These are phyloP conservation scores for Bellardia bayeri DNA, from an alignment of 2,888 invertebrate genomes.

Conservation along the genomic window DNA sequence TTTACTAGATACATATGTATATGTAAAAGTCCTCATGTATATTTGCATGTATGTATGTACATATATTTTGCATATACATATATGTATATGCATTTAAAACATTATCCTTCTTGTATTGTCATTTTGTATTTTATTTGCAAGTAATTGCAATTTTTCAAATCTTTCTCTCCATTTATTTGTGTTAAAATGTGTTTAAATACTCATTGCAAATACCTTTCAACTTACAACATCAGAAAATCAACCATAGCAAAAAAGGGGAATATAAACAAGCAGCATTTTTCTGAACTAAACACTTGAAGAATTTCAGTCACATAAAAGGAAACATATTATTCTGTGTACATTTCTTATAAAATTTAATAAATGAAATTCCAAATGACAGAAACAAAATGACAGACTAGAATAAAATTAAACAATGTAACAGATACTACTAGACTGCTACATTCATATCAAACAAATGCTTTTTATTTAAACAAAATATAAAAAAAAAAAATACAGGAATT, in stretches of 20 bases:
- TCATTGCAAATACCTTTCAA: slow-evolving; percentile 6
- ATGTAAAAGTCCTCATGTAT: too few relatives aligned
- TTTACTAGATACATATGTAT: too few relatives aligned
- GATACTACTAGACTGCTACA: background rate
- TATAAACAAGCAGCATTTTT: background rate
- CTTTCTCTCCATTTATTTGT: background rate
- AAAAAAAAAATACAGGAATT: background rate
- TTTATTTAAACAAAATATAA: background rate
- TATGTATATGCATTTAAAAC: background rate
- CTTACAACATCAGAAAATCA: background rate
- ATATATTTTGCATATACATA: too few relatives aligned
- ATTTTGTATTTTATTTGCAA: slow-evolving; percentile 19
- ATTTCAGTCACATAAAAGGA: slow-evolving; percentile 4
- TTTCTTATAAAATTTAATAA: slow-evolving; percentile 56
- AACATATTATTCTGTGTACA: slow-evolving; percentile 3
- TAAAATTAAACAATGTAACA: slow-evolving; percentile 8
- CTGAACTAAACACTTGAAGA: slow-evolving; percentile 16
- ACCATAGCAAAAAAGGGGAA: background rate
- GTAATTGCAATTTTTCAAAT: slow-evolving; percentile 50
- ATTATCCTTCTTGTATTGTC: background rate
- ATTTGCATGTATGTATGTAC: too few relatives aligned
- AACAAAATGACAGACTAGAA: slow-evolving; percentile 43
- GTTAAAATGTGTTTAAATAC: slow-evolving; percentile 40
- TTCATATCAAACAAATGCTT: slow-evolving; percentile 11
- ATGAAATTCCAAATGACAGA: slow-evolving; percentile 55